phyloP scores from a whole-genome alignment of 2,113 vertebrate genomes.

The Megaceryle torquata region DNA sequence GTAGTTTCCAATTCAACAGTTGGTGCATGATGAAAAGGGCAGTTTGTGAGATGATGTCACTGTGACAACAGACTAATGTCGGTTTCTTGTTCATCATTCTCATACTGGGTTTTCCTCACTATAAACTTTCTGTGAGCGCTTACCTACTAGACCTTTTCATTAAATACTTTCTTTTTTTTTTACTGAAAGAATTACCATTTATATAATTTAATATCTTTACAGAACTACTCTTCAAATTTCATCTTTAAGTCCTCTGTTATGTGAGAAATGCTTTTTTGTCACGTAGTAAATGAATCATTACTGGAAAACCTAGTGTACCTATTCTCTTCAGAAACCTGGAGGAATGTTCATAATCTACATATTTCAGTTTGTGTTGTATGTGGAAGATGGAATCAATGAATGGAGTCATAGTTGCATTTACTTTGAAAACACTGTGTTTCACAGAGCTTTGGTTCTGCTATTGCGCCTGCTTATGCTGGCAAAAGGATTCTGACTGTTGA shows the following conservation, averaged over 20 bases:
- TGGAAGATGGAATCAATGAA: background rate
- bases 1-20: background rate
- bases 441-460: background rate
- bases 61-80: background rate
- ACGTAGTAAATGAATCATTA: background rate
- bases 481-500: background rate
- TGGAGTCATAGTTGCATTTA: background rate
- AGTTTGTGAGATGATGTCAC: background rate
- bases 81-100: background rate
- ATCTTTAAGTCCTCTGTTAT: background rate
- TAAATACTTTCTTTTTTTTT: background rate
- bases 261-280: background rate
- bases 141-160: too few relatives aligned
- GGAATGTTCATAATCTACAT: background rate
- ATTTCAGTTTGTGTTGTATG: background rate
- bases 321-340: background rate
- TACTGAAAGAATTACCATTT: background rate
- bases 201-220: background rate
- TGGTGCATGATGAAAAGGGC: background rate
- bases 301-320: background rate
- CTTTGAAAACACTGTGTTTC: background rate
- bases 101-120: background rate
- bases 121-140: background rate
- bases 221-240: background rate
- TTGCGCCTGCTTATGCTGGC: background rate